Conservation (phyloP, 1,140 invertebrate genomes). For the Nomia melanderi region DNA sequence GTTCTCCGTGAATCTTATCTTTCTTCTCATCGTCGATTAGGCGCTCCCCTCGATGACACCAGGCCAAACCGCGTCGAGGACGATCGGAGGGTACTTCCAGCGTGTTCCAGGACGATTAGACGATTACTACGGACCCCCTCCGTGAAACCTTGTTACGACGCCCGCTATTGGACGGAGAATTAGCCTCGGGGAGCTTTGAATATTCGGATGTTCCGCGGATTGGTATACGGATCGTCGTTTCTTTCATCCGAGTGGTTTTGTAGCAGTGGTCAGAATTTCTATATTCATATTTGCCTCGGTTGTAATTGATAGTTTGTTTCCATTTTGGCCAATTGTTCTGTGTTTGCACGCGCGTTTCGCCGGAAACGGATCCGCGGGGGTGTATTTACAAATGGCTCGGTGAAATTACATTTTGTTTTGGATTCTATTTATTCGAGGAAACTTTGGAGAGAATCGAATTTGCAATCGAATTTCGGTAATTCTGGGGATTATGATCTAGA, state of each 20-base stretch:
- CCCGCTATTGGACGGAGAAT: constrained; percentile 47
- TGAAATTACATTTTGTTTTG: neutral
- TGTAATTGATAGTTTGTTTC: neutral
- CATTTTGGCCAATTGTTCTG: too few relatives aligned
- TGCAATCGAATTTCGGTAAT: too few relatives aligned
- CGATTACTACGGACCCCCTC: constrained; percentile 48
- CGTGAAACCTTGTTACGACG: constrained; percentile 46
- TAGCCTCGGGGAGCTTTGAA: constrained; percentile 39
- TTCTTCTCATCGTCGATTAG: constrained; percentile 51
- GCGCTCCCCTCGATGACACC: constrained; percentile 28
- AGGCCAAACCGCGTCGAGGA: constrained; percentile 26
- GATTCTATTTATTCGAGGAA: too few relatives aligned
- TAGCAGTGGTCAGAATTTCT: neutral
- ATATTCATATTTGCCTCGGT: too few relatives aligned
- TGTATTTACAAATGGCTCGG: neutral
- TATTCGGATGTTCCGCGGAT: constrained; percentile 11
- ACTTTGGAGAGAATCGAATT: too few relatives aligned
- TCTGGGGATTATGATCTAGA: too few relatives aligned
- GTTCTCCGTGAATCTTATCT: constrained; percentile 29
- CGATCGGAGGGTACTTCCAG: constrained; percentile 40
- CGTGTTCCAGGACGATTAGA: constrained; percentile 54
- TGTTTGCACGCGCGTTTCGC: too few relatives aligned
- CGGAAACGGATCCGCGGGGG: too few relatives aligned
- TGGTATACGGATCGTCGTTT: neutral
- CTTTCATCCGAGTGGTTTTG: neutral